These are phyloP conservation scores for Cataglyphis hispanica DNA, from an alignment of 1,140 invertebrate genomes.

Conservation along the genomic window DNA sequence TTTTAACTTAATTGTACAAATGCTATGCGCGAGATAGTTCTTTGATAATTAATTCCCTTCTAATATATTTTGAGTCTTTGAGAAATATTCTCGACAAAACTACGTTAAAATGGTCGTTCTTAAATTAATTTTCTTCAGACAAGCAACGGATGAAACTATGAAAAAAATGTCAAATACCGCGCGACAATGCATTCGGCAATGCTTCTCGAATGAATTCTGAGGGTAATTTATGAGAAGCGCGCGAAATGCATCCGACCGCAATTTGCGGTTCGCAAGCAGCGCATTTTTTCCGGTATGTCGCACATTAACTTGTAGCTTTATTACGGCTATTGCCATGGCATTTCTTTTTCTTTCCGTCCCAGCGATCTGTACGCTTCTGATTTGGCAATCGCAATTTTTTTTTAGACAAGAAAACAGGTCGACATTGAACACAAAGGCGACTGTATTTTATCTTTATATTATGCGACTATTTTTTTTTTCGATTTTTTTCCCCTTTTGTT, in stretches of 20 bases:
- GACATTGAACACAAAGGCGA: background rate
- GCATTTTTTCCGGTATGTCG: constrained; percentile 7
- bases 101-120: background rate
- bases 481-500: background rate
- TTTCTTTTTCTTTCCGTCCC: background rate
- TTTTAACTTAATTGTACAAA: constrained; percentile 11
- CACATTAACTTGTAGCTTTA: constrained; percentile 52
- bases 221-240: constrained; percentile 55
- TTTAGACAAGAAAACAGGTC: constrained; percentile 25
- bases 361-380: background rate
- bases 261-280: constrained; percentile 49
- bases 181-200: background rate
- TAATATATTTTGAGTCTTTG: background rate
- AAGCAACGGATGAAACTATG: background rate
- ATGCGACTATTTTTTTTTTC: background rate
- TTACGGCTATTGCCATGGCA: background rate
- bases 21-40: background rate
- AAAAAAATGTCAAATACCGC: constrained; percentile 15
- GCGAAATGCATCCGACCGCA: constrained; percentile 43
- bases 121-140: background rate
- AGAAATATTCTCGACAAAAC: background rate
- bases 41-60: constrained; percentile 23
- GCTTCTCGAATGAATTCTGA: constrained; percentile 4
- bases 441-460: constrained; percentile 6
- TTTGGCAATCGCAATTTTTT: constrained; percentile 34